Conservation (phyloP, 2,888 invertebrate species). For the Thelaira solivaga region DNA sequence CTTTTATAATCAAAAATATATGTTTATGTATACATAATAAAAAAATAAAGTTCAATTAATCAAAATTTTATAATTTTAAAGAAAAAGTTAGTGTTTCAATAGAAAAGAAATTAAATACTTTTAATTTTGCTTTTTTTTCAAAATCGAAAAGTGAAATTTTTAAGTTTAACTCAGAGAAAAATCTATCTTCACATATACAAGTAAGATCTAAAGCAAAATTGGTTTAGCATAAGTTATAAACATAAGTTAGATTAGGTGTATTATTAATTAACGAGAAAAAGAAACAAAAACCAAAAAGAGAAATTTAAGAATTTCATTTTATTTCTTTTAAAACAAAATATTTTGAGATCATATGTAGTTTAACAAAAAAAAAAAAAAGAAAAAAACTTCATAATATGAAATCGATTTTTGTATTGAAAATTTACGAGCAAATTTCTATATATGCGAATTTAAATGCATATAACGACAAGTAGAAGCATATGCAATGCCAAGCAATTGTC, state of each 20-base stretch:
- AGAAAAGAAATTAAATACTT: background rate
- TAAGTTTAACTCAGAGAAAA: conserved; percentile 14
- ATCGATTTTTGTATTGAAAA: conserved; percentile 46
- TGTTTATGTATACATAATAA: background rate
- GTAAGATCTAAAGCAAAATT: conserved; percentile 1
- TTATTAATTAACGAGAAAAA: background rate
- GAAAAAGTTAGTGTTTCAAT: conserved; percentile 12
- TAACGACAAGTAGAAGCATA: background rate
- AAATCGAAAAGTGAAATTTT: conserved; percentile 29
- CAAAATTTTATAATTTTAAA: background rate
- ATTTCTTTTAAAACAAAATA: too few species aligned
- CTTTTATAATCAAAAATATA: background rate
- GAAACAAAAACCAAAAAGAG: too few species aligned
- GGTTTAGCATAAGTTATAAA: conserved; percentile 6
- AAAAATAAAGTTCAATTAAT: conserved; percentile 27
- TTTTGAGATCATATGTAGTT: too few species aligned
- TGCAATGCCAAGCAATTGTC: background rate
- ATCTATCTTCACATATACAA: background rate
- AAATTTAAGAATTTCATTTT: too few species aligned
- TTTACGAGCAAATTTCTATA: conserved; percentile 18
- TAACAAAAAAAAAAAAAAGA: background rate
- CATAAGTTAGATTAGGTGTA: background rate
- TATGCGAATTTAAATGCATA: conserved; percentile 3
- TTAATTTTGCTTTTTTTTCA: background rate
- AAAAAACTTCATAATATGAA: conserved; percentile 26